Conservation (phyloP, 1,140 invertebrate genomes). For the Kradibia gibbosae region DNA sequence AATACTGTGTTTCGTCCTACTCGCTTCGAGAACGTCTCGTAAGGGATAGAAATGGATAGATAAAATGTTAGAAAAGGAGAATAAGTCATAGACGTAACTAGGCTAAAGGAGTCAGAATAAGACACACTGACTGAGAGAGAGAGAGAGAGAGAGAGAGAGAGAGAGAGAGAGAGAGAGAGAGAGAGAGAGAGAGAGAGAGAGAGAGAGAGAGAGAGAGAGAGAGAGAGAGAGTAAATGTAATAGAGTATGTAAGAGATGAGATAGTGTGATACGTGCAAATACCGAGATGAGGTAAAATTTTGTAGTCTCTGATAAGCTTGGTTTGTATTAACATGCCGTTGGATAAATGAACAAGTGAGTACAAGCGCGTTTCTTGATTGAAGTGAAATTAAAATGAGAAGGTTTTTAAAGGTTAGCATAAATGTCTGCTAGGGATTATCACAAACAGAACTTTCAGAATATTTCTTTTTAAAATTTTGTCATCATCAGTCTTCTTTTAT, state of each 20-base stretch:
- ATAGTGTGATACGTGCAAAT: neutral
- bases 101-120: neutral
- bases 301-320: slow-evolving; percentile 28
- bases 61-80: slow-evolving; percentile 17
- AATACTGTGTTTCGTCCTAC: slow-evolving; percentile 29
- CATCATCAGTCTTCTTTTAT: neutral
- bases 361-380: slow-evolving; percentile 38
- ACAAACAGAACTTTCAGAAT: slow-evolving; percentile 45
- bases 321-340: slow-evolving; percentile 32
- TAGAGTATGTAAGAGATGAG: neutral
- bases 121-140: neutral
- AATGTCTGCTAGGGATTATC: slow-evolving; percentile 36
- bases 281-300: slow-evolving; percentile 23
- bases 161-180: slow-evolving; percentile 16
- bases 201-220: neutral
- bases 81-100: neutral
- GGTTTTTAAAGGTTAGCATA: slow-evolving; percentile 27
- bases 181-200: slow-evolving; percentile 10
- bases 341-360: slow-evolving; percentile 37
- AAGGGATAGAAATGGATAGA: neutral
- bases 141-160: neutral
- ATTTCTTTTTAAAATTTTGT: slow-evolving; percentile 34
- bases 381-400: slow-evolving; percentile 42
- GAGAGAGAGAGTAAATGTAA: neutral
- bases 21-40: slow-evolving; percentile 40